Evolutionary conservation across 2,888 invertebrate species (phyloP), one percentile per base, ranked within the genome.

Genomic region (Sinopyrophorus schimmeli): DNA sequence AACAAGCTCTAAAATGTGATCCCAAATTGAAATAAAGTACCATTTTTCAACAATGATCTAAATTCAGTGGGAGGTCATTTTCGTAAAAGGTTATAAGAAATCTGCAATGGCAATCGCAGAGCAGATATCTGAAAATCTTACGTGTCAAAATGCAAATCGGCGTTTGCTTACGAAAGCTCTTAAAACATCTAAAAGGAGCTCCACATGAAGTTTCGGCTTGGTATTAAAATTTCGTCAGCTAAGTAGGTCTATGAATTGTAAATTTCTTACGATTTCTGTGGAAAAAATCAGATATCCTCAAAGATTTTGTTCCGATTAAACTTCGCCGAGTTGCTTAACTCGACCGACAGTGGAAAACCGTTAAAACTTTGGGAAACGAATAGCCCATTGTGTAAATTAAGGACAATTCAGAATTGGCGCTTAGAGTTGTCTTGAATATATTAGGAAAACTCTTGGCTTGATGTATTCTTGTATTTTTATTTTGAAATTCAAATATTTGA

Each of bases 331-430:
- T 37, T 46, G 27, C 26, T 34, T 43, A 42, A 49, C 27, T 43
- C 20, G 14, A 21, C 24, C 37, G 42, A 6, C 24, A 38, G 15
- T 16, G 43, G 20, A 35, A 28, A 21, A 28, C 28, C 35, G 28
- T 3, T 17, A 20, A 42, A 37, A 24, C 37, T 27, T 28, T 30
- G 16, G 35, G 35, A 42, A 37, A 28, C 10, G 23, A 48, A 41
- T 47, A 47, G 38, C 23, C 42, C 42, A 48, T 42, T 42, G 48
- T 38, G 49, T 34, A 49, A 42, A 49, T 49, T 49, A 50, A 42
- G 35, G 40, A 50, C 44, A 35, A 44, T 39, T 34, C 27, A 39
- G 32, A 24, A 31, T 31, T 24, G 21, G 20, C 34, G 38, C 46
- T 43, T 38, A 32, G 28, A 35, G 27, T 35, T 37, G 35, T 41